Conservation (phyloP, 2,888 invertebrate species). For the Slavum lentiscoides region DNA sequence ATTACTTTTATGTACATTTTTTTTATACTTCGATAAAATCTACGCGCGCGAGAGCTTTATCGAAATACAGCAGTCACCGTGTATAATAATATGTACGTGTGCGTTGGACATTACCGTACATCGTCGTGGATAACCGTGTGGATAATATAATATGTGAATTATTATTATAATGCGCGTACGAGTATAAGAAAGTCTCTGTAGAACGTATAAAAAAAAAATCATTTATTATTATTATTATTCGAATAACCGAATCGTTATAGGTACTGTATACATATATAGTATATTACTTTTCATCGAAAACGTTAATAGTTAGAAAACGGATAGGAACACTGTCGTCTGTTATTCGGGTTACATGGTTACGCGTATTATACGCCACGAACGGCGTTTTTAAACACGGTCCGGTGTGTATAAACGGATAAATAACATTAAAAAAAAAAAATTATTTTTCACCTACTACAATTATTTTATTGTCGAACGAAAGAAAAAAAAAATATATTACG, state of each 20-base stretch:
- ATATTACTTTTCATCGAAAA: neutral
- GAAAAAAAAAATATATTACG: conserved; percentile 7
- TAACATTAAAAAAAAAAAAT: neutral
- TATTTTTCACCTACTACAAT: conserved; percentile 2
- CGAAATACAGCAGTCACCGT: neutral
- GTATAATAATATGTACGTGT: neutral
- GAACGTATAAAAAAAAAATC: neutral
- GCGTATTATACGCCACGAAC: no score
- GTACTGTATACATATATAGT: no score
- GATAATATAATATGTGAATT: neutral
- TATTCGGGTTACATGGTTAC: neutral
- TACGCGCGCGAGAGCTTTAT: neutral
- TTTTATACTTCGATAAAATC: neutral
- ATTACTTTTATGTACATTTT: neutral
- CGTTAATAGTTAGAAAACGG: no score
- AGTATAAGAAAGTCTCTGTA: no score
- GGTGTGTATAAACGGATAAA: neutral
- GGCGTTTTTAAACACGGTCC: neutral
- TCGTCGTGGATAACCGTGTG: no score
- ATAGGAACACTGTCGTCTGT: neutral
- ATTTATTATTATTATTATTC: neutral
- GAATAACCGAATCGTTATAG: neutral
- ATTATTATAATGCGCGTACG: no score
- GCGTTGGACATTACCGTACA: neutral
- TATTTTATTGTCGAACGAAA: neutral